Evolutionary conservation across 30 jellyfish, hydroid and myxozoan species (phyloP).

Genomic region (Aurelia sp.): DNA sequence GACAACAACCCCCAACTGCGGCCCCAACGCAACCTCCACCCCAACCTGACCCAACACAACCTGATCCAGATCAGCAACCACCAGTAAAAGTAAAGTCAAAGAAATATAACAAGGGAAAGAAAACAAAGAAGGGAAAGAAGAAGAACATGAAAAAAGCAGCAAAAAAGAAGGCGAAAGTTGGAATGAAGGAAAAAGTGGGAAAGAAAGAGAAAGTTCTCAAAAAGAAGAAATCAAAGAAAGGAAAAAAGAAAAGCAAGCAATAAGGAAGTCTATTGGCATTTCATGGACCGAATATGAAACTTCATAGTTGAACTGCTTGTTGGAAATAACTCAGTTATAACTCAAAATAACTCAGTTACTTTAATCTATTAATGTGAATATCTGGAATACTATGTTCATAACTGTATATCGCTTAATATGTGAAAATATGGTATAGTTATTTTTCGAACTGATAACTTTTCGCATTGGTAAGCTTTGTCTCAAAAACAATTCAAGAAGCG

Average conservation of each 20-base stretch:
- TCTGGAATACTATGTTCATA: no score
- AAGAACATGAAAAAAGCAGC: constrained; percentile 10
- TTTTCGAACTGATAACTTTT: no score
- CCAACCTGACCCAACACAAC: constrained; percentile 24
- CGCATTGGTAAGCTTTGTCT: no score
- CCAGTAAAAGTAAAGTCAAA: constrained; percentile 30
- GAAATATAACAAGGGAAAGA: constrained; percentile 20
- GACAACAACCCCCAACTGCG: constrained; percentile 33
- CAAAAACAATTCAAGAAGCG: no score
- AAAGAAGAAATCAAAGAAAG: neutral
- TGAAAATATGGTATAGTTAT: no score
- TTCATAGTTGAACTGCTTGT: no score
- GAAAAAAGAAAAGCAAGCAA: constrained; percentile 3
- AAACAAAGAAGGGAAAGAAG: constrained; percentile 15
- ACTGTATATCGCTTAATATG: no score
- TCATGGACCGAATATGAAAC: no score
- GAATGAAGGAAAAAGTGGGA: constrained; percentile 46
- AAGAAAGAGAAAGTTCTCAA: neutral
- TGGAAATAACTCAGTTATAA: no score
- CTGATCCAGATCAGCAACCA: constrained; percentile 36
- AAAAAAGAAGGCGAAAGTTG: constrained; percentile 54
- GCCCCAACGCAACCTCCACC: constrained; percentile 44
- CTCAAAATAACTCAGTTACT: no score
- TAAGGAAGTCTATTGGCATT: neutral
- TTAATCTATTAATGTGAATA: no score